These are phyloP conservation scores for Phytoseiulus persimilis DNA, from an alignment of 2,888 invertebrate genomes.

Conservation along the genomic window DNA sequence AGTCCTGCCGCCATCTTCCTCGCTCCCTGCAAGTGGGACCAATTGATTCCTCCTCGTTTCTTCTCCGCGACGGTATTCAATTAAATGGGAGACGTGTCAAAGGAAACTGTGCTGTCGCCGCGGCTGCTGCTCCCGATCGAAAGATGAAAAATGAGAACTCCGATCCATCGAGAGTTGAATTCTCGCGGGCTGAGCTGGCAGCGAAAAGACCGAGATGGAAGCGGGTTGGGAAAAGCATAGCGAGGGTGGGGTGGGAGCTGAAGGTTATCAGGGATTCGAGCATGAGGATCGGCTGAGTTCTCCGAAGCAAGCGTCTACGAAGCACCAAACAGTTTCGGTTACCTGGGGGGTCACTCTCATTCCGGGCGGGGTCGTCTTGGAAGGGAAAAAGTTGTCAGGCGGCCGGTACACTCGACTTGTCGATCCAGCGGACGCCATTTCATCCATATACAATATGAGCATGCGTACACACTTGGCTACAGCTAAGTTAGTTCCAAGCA, in stretches of 20 bases:
- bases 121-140: too few species aligned
- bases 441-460: background rate
- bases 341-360: background rate
- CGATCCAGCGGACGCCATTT: background rate
- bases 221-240: too few species aligned
- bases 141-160: too few species aligned
- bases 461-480: background rate
- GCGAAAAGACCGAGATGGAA: too few species aligned
- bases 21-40: background rate
- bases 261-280: too few species aligned
- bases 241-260: too few species aligned
- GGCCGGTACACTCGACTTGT: background rate
- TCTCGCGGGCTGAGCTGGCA: too few species aligned
- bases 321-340: background rate
- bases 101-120: too few species aligned
- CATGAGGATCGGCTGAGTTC: background rate
- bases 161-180: too few species aligned
- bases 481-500: background rate
- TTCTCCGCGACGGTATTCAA: slow-evolving; percentile 41
- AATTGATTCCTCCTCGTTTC: too few species aligned
- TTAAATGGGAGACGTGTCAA: background rate
- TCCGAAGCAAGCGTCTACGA: background rate
- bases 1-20: slow-evolving; percentile 52
- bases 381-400: background rate
- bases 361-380: background rate